Percentiles rank a stretch among this genome's conserved stretches.
Evolutionary conservation across 2,888 invertebrate species (phyloP).

Genomic region (Conomelus anceps): DNA sequence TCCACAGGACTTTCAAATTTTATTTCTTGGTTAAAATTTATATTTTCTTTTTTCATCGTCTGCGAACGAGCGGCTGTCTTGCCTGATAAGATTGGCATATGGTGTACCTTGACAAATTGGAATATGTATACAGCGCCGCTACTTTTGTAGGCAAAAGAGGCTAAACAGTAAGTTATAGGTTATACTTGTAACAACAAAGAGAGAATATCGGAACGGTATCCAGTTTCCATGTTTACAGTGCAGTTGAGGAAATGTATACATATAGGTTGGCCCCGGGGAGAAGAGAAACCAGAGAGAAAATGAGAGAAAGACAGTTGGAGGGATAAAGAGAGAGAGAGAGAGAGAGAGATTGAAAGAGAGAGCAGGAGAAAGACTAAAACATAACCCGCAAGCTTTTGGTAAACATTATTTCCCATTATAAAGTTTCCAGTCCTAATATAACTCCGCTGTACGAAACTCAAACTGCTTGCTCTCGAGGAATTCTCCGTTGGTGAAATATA

Average conservation of each 20-base stretch:
- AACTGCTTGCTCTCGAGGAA: constrained; percentile 4
- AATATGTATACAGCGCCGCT: neutral
- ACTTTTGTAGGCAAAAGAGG: neutral
- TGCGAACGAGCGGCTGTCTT: neutral
- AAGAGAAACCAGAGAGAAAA: constrained; percentile 2
- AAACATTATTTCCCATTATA: constrained; percentile 28
- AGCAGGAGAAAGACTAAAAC: constrained; percentile 33
- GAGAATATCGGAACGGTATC: neutral
- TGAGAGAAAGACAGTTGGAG: too few relatives aligned
- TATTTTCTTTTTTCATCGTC: neutral
- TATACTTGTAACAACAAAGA: neutral
- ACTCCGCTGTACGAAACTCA: constrained; percentile 23
- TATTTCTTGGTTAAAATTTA: neutral
- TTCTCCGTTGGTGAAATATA: neutral
- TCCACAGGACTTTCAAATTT: neutral
- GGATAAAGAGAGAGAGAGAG: constrained; percentile 3
- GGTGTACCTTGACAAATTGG: neutral
- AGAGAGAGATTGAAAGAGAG: constrained; percentile 24
- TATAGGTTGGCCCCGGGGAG: neutral
- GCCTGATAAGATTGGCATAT: neutral
- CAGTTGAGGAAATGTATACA: neutral
- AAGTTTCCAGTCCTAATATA: constrained; percentile 21
- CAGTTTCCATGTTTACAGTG: neutral
- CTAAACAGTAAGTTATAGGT: neutral
- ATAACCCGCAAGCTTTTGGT: constrained; percentile 26